phyloP scores from a whole-genome alignment of 2,113 vertebrate species.

The Actenoides lindsayi region DNA sequence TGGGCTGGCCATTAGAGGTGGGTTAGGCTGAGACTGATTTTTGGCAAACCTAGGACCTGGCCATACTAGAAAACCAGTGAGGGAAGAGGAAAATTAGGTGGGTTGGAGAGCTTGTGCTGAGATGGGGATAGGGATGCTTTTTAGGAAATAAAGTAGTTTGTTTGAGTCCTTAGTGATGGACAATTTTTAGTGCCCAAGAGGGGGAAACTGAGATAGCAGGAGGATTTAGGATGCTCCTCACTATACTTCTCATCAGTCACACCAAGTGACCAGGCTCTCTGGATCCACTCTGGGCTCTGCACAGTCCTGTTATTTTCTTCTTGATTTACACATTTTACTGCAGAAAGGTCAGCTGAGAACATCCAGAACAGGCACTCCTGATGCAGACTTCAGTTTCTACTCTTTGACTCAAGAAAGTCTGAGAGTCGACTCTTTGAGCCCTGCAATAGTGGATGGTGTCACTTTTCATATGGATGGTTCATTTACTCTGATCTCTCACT shows the following conservation, averaged over 20 bases:
- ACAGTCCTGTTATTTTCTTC: background rate
- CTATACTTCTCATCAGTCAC: background rate
- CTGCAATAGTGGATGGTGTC: too few relatives aligned
- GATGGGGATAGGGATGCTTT: background rate
- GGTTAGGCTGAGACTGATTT: background rate
- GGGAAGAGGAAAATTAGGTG: background rate
- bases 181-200: background rate
- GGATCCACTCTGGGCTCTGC: background rate
- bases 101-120: background rate
- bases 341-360: background rate
- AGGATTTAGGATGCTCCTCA: background rate
- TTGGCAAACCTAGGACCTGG: background rate
- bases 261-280: background rate
- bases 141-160: background rate
- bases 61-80: background rate
- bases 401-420: background rate
- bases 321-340: background rate
- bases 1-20: background rate
- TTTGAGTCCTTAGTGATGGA: background rate
- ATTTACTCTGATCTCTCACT: background rate
- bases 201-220: background rate
- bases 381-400: background rate
- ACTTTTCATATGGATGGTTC: background rate
- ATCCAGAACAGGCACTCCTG: background rate
- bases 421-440: background rate